Evolutionary conservation across 2,113 vertebrate species (phyloP).

Genomic region (Centropus unirufus): DNA sequence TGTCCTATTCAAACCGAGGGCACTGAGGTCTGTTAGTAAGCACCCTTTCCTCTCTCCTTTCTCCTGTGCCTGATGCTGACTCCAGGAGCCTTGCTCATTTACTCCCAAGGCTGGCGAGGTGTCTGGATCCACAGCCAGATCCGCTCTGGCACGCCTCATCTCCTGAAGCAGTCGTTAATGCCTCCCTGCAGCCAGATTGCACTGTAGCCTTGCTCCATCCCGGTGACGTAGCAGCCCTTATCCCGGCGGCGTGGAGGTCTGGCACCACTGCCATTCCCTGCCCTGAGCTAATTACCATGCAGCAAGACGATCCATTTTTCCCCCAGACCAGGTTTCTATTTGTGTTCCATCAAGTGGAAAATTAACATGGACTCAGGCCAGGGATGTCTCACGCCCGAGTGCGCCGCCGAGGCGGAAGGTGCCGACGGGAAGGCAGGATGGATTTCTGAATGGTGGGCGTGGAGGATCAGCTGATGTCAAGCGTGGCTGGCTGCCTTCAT

Average conservation of each 20-base stretch:
- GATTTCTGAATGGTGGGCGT: not conserved
- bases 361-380: slow-evolving; percentile 61
- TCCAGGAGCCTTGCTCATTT: not conserved
- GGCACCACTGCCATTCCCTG: not conserved
- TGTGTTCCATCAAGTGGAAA: slow-evolving; percentile 63
- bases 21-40: not conserved
- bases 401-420: not conserved
- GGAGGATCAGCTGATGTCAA: not conserved
- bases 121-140: not conserved
- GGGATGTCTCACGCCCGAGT: slow-evolving; percentile 4
- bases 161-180: not conserved
- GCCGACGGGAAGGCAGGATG: not conserved
- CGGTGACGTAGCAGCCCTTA: not conserved
- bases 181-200: not conserved
- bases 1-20: not conserved
- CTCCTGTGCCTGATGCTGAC: not conserved
- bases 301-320: not conserved
- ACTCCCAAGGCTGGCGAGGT: not conserved
- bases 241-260: not conserved
- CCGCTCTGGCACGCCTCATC: not conserved
- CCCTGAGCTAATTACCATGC: slow-evolving; percentile 53
- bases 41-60: not conserved
- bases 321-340: slow-evolving; percentile 10
- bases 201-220: not conserved
- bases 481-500: not conserved